A percentile compares a stretch with the other conserved stretches of the same genome.
phyloP scores from a whole-genome alignment of 2,888 invertebrate genomes.

The Stenotaenia linearis region DNA sequence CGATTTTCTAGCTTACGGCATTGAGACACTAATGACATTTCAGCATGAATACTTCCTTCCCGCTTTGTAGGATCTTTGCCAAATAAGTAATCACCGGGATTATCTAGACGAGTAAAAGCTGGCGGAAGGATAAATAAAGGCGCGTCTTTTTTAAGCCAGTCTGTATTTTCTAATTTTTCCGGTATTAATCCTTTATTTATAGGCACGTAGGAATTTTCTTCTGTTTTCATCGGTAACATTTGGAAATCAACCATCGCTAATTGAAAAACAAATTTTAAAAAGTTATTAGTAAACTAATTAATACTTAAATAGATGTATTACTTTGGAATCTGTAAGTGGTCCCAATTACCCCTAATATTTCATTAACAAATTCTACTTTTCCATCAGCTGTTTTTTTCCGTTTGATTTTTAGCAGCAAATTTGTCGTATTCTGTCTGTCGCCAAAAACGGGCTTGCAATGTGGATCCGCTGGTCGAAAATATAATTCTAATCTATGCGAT shows the following conservation, averaged over 20 bases:
- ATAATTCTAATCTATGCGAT: conserved; percentile 64
- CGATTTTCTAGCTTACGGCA: not conserved
- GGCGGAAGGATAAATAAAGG: conserved; percentile 69
- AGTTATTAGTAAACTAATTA: not conserved
- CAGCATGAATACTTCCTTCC: conserved; percentile 33
- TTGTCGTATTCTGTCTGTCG: conserved; percentile 60
- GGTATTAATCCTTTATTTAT: conserved; percentile 39
- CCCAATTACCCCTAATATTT: conserved; percentile 47
- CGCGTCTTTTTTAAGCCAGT: conserved; percentile 57
- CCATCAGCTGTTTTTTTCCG: conserved; percentile 33
- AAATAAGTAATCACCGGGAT: conserved; percentile 46
- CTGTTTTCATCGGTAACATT: conserved; percentile 65
- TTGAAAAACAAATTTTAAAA: not conserved
- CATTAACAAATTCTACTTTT: conserved; percentile 40
- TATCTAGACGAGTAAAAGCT: conserved; percentile 70
- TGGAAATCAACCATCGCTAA: conserved; percentile 86
- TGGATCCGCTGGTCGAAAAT: conserved; percentile 73
- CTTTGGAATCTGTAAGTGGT: conserved; percentile 48
- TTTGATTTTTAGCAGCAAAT: conserved; percentile 65
- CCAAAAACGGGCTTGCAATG: conserved; percentile 72
- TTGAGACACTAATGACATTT: not conserved
- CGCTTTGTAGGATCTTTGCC: conserved; percentile 41
- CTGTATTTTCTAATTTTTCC: conserved; percentile 41
- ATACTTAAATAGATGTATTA: conserved; percentile 37
- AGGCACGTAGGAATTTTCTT: conserved; percentile 49